Percentiles rank a stretch among this genome's conserved stretches.
phyloP scores from a whole-genome alignment of 2,888 invertebrate genomes.

The Lapara coniferarum region DNA sequence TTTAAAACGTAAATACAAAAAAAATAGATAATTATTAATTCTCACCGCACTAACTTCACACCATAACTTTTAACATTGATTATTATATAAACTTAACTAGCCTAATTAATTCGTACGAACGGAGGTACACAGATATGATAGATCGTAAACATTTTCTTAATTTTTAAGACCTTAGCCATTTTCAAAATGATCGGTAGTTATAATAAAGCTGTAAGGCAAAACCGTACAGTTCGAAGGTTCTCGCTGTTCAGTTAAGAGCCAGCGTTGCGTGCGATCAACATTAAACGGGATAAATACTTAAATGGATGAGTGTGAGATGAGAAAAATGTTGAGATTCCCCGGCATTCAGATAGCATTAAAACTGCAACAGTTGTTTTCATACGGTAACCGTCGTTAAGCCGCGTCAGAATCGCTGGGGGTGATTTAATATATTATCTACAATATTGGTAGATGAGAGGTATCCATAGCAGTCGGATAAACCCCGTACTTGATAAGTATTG shows the following conservation, averaged over 20 bases:
- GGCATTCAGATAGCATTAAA: neutral
- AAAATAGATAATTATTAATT: no score
- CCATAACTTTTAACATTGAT: no score
- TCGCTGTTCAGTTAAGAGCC: neutral
- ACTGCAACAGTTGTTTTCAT: neutral
- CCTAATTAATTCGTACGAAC: no score
- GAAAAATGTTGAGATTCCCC: neutral
- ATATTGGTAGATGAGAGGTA: no score
- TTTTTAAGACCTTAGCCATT: no score
- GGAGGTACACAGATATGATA: no score
- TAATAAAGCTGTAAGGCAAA: neutral
- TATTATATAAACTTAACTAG: no score
- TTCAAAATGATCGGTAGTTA: neutral
- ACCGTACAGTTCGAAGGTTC: neutral
- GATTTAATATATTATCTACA: neutral
- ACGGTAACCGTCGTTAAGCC: constrained; percentile 5
- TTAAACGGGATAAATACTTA: constrained; percentile 19
- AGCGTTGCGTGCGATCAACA: neutral
- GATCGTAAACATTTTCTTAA: no score
- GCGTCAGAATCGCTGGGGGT: neutral
- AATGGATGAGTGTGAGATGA: constrained; percentile 5
- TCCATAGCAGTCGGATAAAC: no score
- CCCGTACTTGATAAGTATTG: no score
- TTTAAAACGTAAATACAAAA: no score
- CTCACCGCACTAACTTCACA: no score